Base-by-base conservation (phyloP, 2,888 invertebrate species). In the Dicyrtomina minuta region DNA sequence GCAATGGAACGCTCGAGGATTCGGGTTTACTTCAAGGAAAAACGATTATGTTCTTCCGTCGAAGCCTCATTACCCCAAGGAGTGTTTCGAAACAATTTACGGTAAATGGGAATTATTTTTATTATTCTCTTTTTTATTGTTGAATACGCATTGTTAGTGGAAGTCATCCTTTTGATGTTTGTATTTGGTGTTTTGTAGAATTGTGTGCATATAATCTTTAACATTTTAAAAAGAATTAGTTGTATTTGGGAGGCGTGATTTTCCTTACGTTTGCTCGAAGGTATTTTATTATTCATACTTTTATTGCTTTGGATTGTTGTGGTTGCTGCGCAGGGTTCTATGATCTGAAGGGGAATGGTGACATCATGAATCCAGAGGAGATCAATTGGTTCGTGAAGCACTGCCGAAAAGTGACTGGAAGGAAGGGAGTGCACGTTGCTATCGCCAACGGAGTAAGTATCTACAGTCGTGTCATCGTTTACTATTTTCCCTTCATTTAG, bases 381-480 rank as follows among this genome's bases (percentile, higher is more conserved):
- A 89, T 97, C 68, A 82, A 83, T 12, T 90, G 89, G 24, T 88
- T 97, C 73, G 87, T 87, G 66, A 84, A 88, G 0, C 89, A 90
- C 81, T 90, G 97, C 41, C 83, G 89, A 77, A 85, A 87, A 74
- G 87, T 88, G 78, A 93, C 93, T 0, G 87, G 88, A 22, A 85
- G 86, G 17, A 82, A 84, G 74, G 97, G 97, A 8, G 93, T 97
- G 1, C 95, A 98, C 85, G 92, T 98, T 81, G 90, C 96, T 82
- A 96, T 97, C 95, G 92, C 95, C 43, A 98, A 99, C 84, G 98
- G 98, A 74, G 93, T 91, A 84, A 84, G 86, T 83, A 71, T 60
- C n/a, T n/a, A n/a, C n/a, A n/a, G n/a, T n/a, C n/a, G n/a, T n/a
- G n/a, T n/a, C n/a, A n/a, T n/a, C n/a, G n/a, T n/a, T n/a, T n/a